Evolutionary conservation across 2,888 invertebrate genomes (phyloP).

Genomic region (Mycalesis mineus): DNA sequence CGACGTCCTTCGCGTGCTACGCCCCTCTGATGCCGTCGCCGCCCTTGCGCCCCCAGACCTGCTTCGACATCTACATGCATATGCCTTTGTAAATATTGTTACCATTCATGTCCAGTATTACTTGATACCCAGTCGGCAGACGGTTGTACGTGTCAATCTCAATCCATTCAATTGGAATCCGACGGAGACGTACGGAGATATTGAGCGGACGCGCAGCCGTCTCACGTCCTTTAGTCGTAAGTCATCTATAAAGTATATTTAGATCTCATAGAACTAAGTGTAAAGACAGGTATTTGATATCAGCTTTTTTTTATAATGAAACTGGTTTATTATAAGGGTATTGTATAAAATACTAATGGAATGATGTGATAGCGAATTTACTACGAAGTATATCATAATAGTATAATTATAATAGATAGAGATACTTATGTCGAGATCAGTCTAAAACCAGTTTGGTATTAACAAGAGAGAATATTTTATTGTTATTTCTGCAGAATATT

Average conservation of each 20-base stretch:
- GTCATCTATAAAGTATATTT: conserved; percentile 46
- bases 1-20: conserved; percentile 5
- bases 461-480: background rate
- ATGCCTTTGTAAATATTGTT: conserved; percentile 48
- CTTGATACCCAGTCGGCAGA: conserved; percentile 23
- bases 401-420: conserved; percentile 14
- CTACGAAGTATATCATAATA: conserved; percentile 27
- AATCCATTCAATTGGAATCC: too few relatives aligned
- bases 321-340: conserved; percentile 24
- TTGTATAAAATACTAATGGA: conserved; percentile 31
- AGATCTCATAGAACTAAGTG: conserved; percentile 71
- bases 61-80: conserved; percentile 47
- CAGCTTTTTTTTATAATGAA: conserved; percentile 32
- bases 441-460: background rate
- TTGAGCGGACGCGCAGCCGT: conserved; percentile 11
- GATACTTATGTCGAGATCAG: conserved; percentile 16
- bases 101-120: conserved; percentile 38
- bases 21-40: conserved; percentile 13
- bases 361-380: conserved; percentile 49
- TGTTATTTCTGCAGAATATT: background rate
- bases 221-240: conserved; percentile 52
- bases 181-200: too few relatives aligned
- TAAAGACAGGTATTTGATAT: conserved; percentile 40
- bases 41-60: conserved; percentile 35
- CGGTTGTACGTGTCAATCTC: conserved; percentile 8